Evolutionary conservation across 2,113 vertebrate genomes (phyloP).

Genomic region (Prunella himalayana): DNA sequence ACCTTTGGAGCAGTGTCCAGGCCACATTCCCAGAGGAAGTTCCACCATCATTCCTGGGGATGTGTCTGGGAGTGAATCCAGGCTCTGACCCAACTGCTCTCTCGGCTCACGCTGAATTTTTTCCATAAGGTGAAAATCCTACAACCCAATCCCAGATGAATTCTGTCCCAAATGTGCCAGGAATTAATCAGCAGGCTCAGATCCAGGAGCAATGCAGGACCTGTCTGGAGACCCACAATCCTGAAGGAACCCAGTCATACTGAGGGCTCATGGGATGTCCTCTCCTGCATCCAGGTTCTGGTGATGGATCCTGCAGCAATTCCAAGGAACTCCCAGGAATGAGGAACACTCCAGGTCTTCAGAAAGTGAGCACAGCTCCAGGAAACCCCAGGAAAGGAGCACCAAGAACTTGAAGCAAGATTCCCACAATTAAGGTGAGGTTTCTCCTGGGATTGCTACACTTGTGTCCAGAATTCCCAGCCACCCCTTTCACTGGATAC

Average conservation of each 20-base stretch:
- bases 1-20: accelerated
- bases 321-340: neutral
- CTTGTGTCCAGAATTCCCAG: neutral
- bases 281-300: neutral
- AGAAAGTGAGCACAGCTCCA: neutral
- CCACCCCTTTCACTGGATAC: accelerated
- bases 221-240: neutral
- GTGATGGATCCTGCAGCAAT: accelerated
- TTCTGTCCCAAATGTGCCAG: accelerated
- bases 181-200: neutral
- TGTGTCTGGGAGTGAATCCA: accelerated
- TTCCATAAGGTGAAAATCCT: accelerated
- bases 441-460: neutral
- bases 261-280: accelerated
- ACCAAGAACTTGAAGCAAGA: neutral
- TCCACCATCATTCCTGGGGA: accelerated
- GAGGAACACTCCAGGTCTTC: neutral
- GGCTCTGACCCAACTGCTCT: neutral
- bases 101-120: neutral
- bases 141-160: neutral
- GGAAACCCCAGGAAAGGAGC: neutral
- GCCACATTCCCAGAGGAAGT: neutral
- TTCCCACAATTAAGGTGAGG: accelerated
- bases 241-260: neutral
- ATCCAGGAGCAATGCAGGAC: neutral